phyloP scores from a whole-genome alignment of 2,888 invertebrate genomes.

The Diabrotica balteata region DNA sequence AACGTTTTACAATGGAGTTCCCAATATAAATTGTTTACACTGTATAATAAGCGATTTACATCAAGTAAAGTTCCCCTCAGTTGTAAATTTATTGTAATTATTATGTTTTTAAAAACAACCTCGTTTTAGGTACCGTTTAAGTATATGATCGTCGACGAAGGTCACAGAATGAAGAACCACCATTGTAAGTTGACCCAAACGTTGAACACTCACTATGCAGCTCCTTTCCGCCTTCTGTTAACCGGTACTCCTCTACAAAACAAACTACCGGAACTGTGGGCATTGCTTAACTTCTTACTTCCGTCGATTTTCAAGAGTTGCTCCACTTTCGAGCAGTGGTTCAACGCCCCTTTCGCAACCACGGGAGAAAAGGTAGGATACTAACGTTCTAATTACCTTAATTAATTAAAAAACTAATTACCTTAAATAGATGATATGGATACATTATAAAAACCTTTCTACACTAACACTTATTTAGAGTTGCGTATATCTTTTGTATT shows the following conservation, averaged over 20 bases:
- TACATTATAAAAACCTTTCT: too few relatives aligned
- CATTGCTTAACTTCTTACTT: constrained; percentile 93
- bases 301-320: constrained; percentile 99
- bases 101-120: not conserved
- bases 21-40: too few relatives aligned
- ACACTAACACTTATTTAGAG: too few relatives aligned
- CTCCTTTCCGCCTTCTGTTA: constrained; percentile 91
- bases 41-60: too few relatives aligned
- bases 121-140: constrained; percentile 86
- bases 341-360: constrained; percentile 99
- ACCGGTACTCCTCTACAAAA: constrained; percentile 98
- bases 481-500: too few relatives aligned
- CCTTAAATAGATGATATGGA: too few relatives aligned
- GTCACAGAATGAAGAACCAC: constrained; percentile 99
- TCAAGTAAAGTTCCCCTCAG: too few relatives aligned
- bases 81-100: constrained; percentile 1
- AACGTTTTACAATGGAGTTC: too few relatives aligned
- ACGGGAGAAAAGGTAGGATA: constrained; percentile 88
- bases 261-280: constrained; percentile 98
- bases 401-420: too few relatives aligned
- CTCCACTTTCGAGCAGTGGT: constrained; percentile 99
- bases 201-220: constrained; percentile 96
- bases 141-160: constrained; percentile 99
- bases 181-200: constrained; percentile 98
- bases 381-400: too few relatives aligned